Percentiles rank a stretch among this genome's conserved stretches.
phyloP scores from a whole-genome alignment of 1,140 invertebrate species.

The Euwallacea fornicatus region DNA sequence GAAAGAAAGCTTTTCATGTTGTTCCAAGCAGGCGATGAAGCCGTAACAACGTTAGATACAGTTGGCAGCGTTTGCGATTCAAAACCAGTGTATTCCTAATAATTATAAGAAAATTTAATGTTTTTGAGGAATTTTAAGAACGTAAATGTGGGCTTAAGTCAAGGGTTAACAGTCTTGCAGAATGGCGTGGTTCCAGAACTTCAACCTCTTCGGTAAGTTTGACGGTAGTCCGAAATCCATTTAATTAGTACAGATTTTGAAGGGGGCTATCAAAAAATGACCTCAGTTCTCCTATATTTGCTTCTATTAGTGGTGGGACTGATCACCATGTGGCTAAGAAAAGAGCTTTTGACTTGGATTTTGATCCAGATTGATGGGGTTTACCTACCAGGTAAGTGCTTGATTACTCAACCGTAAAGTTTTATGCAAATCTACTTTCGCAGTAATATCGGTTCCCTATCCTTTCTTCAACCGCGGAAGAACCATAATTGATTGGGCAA shows the following conservation, averaged over 20 bases:
- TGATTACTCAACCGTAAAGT: background rate
- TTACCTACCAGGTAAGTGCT: slow-evolving; percentile 42
- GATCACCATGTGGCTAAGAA: slow-evolving; percentile 33
- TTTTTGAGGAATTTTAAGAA: too few species aligned
- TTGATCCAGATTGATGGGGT: slow-evolving; percentile 41
- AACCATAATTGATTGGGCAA: slow-evolving; percentile 47
- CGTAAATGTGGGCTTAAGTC: too few species aligned
- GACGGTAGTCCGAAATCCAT: too few species aligned
- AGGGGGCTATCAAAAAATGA: slow-evolving; percentile 4
- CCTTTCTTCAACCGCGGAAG: slow-evolving; percentile 46
- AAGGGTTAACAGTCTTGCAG: too few species aligned
- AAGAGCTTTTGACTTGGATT: slow-evolving; percentile 38
- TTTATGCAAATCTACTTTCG: background rate
- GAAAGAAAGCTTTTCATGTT: slow-evolving; percentile 28
- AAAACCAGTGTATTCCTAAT: background rate
- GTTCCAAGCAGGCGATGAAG: slow-evolving; percentile 10
- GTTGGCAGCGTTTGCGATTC: slow-evolving; percentile 16
- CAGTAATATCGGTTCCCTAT: slow-evolving; percentile 42
- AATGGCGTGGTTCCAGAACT: background rate
- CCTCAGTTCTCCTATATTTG: slow-evolving; percentile 35
- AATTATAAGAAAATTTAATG: too few species aligned
- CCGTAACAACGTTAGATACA: slow-evolving; percentile 22
- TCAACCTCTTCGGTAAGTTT: background rate
- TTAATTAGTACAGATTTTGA: too few species aligned
- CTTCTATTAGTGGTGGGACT: slow-evolving; percentile 43